A percentile compares a stretch with the other conserved stretches of the same genome.
phyloP scores from a whole-genome alignment of 1,140 invertebrate genomes.

The Drosophila willistoni region DNA sequence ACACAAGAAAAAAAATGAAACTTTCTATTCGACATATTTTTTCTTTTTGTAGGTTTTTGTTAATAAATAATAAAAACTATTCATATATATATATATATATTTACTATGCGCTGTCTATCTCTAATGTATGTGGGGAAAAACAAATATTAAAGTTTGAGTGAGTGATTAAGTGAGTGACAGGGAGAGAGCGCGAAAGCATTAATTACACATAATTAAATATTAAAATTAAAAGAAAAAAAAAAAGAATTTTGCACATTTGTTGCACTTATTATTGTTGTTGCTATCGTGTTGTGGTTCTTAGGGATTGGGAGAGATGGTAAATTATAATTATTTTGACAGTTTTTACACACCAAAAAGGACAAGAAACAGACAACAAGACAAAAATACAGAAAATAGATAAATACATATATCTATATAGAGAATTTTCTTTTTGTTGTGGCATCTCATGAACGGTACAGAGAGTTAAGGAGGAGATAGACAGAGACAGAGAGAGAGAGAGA shows the following conservation, averaged over 20 bases:
- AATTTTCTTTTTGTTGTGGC: slow-evolving; percentile 10
- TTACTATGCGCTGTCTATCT: slow-evolving; percentile 7
- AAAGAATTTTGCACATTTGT: slow-evolving; percentile 3
- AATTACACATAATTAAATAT: slow-evolving; percentile 6
- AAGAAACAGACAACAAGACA: slow-evolving; percentile 27
- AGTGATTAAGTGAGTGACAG: background rate
- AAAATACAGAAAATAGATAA: slow-evolving; percentile 33
- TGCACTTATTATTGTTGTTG: background rate
- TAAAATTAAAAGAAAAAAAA: background rate
- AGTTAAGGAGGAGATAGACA: slow-evolving; percentile 15
- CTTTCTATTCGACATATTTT: background rate
- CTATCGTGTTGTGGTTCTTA: slow-evolving; percentile 1
- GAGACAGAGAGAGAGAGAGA: slow-evolving; percentile 31
- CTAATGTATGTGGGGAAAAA: background rate
- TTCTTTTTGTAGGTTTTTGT: background rate
- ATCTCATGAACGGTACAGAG: slow-evolving; percentile 17
- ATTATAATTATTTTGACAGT: background rate
- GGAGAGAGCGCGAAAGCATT: slow-evolving; percentile 16
- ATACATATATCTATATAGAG: slow-evolving; percentile 15
- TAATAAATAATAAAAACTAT: slow-evolving; percentile 1
- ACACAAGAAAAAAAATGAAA: background rate
- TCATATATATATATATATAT: slow-evolving; percentile 25
- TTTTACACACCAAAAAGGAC: slow-evolving; percentile 1
- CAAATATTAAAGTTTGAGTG: slow-evolving; percentile 14
- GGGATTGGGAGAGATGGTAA: background rate